Percentiles rank a stretch among this genome's conserved stretches.
Evolutionary conservation across 2,888 invertebrate species (phyloP).

Genomic region (Mantis religiosa): DNA sequence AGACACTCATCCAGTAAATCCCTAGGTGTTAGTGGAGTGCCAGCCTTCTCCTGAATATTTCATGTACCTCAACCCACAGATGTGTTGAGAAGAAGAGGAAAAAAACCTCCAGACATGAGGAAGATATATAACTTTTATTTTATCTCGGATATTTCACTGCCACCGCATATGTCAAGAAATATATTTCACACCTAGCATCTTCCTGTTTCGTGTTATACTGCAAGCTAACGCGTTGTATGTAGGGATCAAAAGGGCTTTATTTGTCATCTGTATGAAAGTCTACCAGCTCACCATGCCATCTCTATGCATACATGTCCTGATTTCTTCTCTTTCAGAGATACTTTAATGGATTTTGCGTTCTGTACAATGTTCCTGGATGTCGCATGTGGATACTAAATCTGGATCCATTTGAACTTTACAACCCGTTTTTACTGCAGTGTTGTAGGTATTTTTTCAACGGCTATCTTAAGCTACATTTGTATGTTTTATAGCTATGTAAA

Average conservation of each 20-base stretch:
- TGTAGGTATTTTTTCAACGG: no score
- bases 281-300: not conserved
- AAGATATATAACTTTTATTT: not conserved
- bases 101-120: not conserved
- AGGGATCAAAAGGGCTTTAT: not conserved
- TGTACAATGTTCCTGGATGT: not conserved
- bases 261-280: not conserved
- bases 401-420: no score
- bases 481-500: no score
- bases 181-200: not conserved
- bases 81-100: not conserved
- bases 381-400: no score
- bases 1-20: not conserved
- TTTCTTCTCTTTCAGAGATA: not conserved
- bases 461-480: no score
- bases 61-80: not conserved
- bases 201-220: not conserved
- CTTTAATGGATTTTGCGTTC: not conserved
- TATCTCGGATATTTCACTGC: not conserved
- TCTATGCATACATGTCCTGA: not conserved
- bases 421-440: no score
- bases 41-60: not conserved
- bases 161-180: not conserved
- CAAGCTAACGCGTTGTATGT: not conserved
- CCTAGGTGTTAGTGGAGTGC: not conserved